These are phyloP conservation scores for Natator depressus DNA, from an alignment of 2,113 vertebrate species.

Conservation along the genomic window DNA sequence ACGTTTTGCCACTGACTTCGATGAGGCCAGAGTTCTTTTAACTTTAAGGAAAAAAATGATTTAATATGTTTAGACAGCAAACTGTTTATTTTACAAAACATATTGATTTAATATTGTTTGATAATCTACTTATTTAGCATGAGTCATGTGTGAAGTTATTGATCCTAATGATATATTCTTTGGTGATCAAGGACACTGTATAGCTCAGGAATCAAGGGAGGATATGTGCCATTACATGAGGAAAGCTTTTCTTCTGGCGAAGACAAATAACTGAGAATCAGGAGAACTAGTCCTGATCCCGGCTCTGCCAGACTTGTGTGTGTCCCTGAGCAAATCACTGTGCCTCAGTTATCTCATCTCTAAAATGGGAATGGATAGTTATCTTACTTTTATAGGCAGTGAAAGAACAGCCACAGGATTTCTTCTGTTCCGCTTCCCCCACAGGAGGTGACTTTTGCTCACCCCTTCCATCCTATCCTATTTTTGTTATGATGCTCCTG, in stretches of 20 bases:
- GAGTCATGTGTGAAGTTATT: not conserved
- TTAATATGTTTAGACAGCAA: constrained; percentile 16
- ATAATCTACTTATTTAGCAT: constrained; percentile 1
- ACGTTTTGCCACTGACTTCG: not conserved
- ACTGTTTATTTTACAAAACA: not conserved
- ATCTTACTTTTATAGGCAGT: not conserved
- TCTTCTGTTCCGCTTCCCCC: not conserved
- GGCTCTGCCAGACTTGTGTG: not conserved
- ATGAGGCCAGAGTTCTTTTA: not conserved
- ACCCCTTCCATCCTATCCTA: not conserved
- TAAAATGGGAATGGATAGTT: not conserved
- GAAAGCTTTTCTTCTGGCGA: not conserved
- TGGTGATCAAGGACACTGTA: not conserved
- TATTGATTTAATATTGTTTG: not conserved
- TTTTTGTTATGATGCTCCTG: not conserved
- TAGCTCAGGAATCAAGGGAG: not conserved
- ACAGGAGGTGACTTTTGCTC: not conserved
- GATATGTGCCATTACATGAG: not conserved
- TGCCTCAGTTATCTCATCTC: not conserved
- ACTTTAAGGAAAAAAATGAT: not conserved
- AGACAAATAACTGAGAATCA: not conserved
- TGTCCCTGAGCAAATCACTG: constrained; percentile 16
- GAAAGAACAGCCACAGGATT: not conserved
- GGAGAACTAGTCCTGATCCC: not conserved
- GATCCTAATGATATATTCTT: not conserved